Evolutionary conservation across 2,888 invertebrate species (phyloP), one percentile per base, ranked within the genome.

Genomic region (Molanna angustata): DNA sequence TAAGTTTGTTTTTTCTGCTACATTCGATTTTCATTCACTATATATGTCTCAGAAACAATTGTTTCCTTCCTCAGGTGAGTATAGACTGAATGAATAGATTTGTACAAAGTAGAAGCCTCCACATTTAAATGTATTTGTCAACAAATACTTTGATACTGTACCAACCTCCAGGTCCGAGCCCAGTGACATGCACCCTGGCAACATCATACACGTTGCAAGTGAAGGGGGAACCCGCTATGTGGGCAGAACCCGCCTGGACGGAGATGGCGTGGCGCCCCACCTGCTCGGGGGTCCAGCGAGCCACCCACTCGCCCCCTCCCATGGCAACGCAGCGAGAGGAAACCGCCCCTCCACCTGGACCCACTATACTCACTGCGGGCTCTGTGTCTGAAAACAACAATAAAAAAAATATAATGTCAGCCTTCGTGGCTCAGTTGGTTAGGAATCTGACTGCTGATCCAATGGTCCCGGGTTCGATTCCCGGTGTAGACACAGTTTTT

Each of bases 161-260:
- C 60, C 59, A 50, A 75, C 76, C 76, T 64, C 76, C 76, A 55
- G 76, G 70, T 0, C 77, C 77, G 21, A 86, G 65, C 1, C 86
- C 86, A 14, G 84, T 82, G 19, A 87, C 86, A 22, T 83, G 73
- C 11, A 90, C 91, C 59, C 90, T 84, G 1, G 87, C 84, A 0
- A 95, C 94, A 67, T 96, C 94, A 63, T 94, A 96, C 31, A 94
- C 92, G 68, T 95, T 94, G 70, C 95, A 95, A 16, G 88, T 89
- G 69, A 94, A 94, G 0, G 96, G 96, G 16, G 94, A 94, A 1
- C 94, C 94, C 54, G 86, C 87, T 2, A 95, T 88, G 46, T 90
- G 88, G 60, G 92, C 85, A 22, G 88, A 90, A 49, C 90, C 90
- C 44, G 91, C 83, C 18, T 89, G 80, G 19, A 94, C 85, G 56